Evolutionary conservation across 2,888 invertebrate species (phyloP).

Genomic region (Callinectes sapidus): DNA sequence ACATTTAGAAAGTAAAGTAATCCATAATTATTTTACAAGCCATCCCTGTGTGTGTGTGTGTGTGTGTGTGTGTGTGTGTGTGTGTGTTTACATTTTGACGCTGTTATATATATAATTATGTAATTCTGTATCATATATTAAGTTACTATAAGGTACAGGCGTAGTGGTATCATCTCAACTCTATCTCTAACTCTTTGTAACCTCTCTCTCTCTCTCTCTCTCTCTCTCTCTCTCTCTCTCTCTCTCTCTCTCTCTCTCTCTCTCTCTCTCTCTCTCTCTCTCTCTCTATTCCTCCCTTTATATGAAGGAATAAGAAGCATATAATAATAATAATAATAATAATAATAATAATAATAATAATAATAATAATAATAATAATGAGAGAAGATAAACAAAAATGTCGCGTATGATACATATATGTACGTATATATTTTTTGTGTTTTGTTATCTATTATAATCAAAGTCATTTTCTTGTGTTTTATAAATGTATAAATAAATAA

Average conservation of each 20-base stretch:
- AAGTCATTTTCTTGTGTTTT: neutral
- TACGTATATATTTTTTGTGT: neutral
- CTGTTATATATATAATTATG: neutral
- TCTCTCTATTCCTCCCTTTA: neutral
- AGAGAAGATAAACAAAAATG: neutral
- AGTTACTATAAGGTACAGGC: slow-evolving; percentile 2
- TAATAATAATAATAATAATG: slow-evolving; percentile 13
- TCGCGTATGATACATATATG: neutral
- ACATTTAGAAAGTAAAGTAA: neutral
- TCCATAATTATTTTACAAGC: neutral
- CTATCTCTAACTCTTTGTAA: neutral
- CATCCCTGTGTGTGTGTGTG: neutral
- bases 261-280: neutral
- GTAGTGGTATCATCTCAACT: neutral
- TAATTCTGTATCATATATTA: neutral
- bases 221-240: neutral
- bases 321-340: neutral
- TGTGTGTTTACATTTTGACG: neutral
- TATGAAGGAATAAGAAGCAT: neutral
- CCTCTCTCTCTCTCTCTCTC: neutral
- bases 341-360: slow-evolving; percentile 12
- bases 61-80: slow-evolving; percentile 32
- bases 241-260: slow-evolving; percentile 5
- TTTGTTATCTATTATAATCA: neutral
- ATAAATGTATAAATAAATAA: neutral